Base-by-base conservation (phyloP, 1,140 invertebrate species). In the Drosophila guanche region DNA sequence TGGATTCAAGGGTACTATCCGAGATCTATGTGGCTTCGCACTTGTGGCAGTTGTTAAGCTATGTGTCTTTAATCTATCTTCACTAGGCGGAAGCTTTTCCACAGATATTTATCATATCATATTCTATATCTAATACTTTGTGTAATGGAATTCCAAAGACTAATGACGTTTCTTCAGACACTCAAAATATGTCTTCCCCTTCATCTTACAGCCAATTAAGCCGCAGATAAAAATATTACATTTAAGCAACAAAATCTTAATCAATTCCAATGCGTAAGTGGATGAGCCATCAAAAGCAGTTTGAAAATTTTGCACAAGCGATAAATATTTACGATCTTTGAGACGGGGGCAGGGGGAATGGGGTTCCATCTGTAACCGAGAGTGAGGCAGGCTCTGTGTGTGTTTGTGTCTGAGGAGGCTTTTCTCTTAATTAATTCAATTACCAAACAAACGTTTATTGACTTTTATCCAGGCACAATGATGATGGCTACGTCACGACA, bases 391-490 rank as follows among this genome's bases (percentile, higher is more conserved):
- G 33, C 67, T 48, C 67, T 25, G 25, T 48, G 68, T 43, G 33
- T 71, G 29, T 40, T 0, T 42, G 8, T 54, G 16, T 23, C 27
- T 37, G 27, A 40, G 23, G 57, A 42, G 57, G 12, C 27, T 71
- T 70, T 46, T 51, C 43, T 48, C 72, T 83, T 51, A 74, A 86
- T 77, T 77, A 80, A 85, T 80, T 85, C 80, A 85, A 84, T 84
- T 85, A 66, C 67, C 45, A 57, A 68, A 76, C 76, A 59, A 83
- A 76, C 66, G 71, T 71, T 72, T 84, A 79, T 76, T 84, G 75
- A 72, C 71, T 68, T 84, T 78, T 55, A 50, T 66, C 56, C 58
- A 46, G 37, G 56, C 59, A 37, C 52, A 59, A 50, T 33, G 37
- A 33, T 63, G 61, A 37, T 60, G 69, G 46, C 56, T 50, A 54